Evolutionary conservation across 2,888 invertebrate species (phyloP).

Genomic region (Cenopis cana): DNA sequence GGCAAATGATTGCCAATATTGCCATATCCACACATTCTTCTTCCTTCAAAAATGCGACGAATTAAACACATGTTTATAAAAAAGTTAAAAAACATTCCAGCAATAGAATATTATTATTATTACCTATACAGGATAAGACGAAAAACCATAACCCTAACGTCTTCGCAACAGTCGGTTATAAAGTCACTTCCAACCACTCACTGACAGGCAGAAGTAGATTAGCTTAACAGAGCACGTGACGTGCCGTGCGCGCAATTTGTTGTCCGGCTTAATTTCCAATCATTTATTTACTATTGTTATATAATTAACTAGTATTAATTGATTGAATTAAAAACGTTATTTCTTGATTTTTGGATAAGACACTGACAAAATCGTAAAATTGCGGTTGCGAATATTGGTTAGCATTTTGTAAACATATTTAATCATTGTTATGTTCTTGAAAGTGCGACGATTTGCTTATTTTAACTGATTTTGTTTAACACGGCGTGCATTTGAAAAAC

Average conservation of each 20-base stretch:
- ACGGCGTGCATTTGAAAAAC: not conserved
- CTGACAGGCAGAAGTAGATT: not conserved
- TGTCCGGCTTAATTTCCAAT: not conserved
- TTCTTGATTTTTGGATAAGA: not conserved
- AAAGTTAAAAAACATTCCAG: too few species aligned
- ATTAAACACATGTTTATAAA: too few species aligned
- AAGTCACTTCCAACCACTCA: not conserved
- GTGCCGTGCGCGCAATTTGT: not conserved
- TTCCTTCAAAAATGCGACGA: too few species aligned
- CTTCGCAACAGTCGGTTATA: not conserved
- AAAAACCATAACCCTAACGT: too few species aligned
- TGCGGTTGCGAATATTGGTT: not conserved
- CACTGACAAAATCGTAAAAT: not conserved
- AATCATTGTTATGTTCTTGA: not conserved
- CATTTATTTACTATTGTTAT: slow-evolving; percentile 1
- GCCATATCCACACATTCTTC: too few species aligned
- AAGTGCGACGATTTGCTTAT: not conserved
- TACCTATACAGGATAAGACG: too few species aligned
- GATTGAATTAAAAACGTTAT: not conserved
- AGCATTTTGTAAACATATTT: not conserved
- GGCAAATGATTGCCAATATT: too few species aligned
- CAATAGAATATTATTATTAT: too few species aligned
- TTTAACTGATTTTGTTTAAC: not conserved
- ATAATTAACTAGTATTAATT: not conserved
- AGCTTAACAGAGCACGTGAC: not conserved